Conservation (phyloP, 1,140 invertebrate species). For the Drosophila novamexicana region DNA sequence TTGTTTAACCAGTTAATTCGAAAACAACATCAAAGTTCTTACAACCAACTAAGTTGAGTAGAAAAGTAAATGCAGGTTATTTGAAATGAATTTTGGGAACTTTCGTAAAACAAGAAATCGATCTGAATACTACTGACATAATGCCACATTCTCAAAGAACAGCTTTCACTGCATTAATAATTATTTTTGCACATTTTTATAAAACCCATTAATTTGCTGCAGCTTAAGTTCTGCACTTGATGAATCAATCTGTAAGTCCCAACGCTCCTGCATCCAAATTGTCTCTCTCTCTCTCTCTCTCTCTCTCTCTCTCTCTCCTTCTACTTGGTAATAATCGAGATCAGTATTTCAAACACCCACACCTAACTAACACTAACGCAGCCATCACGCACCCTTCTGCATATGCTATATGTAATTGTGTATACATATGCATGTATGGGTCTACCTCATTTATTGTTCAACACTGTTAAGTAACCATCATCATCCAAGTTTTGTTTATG, state of each 20-base stretch:
- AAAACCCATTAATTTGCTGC: background rate
- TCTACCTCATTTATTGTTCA: constrained; percentile 61
- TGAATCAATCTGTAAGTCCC: constrained; percentile 44
- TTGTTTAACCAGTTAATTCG: too few species aligned
- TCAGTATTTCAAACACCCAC: constrained; percentile 51
- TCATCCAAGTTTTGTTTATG: constrained; percentile 68
- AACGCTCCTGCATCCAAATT: constrained; percentile 49
- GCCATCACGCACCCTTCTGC: constrained; percentile 1
- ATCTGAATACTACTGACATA: too few species aligned
- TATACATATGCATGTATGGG: constrained; percentile 16
- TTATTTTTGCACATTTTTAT: background rate
- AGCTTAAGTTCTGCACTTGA: constrained; percentile 9
- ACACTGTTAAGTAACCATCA: constrained; percentile 78
- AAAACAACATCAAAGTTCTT: too few species aligned
- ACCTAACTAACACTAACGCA: constrained; percentile 20
- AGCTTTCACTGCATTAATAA: too few species aligned
- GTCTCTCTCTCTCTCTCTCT: background rate
- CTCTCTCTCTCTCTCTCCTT: background rate
- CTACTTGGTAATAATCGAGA: constrained; percentile 2
- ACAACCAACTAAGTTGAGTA: too few species aligned
- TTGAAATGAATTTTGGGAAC: too few species aligned
- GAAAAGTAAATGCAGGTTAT: too few species aligned
- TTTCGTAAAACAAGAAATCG: too few species aligned
- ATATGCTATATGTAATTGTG: constrained; percentile 5
- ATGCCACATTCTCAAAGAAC: too few species aligned